phyloP scores from a whole-genome alignment of 2,888 invertebrate species.

The Brenthis daphne region DNA sequence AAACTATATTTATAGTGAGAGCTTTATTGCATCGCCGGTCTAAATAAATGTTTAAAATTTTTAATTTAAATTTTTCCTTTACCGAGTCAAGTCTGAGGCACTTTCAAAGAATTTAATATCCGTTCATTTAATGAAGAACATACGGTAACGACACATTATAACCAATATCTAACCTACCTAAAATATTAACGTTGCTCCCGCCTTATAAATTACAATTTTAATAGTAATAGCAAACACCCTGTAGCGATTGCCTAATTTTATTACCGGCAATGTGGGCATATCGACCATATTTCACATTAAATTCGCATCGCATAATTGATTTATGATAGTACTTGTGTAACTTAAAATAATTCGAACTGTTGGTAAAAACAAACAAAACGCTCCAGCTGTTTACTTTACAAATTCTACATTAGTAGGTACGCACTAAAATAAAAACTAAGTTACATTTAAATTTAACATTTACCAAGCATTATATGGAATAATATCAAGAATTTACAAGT shows the following conservation, averaged over 20 bases:
- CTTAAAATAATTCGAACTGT: neutral
- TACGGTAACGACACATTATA: constrained; percentile 36
- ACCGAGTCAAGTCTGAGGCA: constrained; percentile 23
- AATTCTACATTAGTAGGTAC: too few relatives aligned
- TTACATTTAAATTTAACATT: too few relatives aligned
- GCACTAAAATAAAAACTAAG: too few relatives aligned
- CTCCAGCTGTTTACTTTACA: too few relatives aligned
- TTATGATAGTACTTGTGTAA: constrained; percentile 46
- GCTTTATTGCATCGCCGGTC: constrained; percentile 19
- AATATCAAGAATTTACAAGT: too few relatives aligned
- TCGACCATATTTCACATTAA: constrained; percentile 47
- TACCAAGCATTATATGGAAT: too few relatives aligned
- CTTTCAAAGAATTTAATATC: constrained; percentile 38
- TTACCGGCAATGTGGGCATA: constrained; percentile 40
- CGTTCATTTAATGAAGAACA: constrained; percentile 37
- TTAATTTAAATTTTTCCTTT: constrained; percentile 31
- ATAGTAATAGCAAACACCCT: constrained; percentile 30
- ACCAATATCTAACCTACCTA: constrained; percentile 23
- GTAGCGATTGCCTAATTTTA: constrained; percentile 44
- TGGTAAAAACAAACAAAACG: too few relatives aligned
- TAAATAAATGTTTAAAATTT: constrained; percentile 28
- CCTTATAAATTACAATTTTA: constrained; percentile 25
- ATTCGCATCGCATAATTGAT: constrained; percentile 52
- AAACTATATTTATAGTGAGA: constrained; percentile 13
- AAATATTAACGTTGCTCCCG: constrained; percentile 26